A percentile compares a stretch with the other conserved stretches of the same genome.
These are phyloP conservation scores for Podarcis raffonei DNA, from an alignment of 2,113 vertebrate genomes.

Conservation along the genomic window DNA sequence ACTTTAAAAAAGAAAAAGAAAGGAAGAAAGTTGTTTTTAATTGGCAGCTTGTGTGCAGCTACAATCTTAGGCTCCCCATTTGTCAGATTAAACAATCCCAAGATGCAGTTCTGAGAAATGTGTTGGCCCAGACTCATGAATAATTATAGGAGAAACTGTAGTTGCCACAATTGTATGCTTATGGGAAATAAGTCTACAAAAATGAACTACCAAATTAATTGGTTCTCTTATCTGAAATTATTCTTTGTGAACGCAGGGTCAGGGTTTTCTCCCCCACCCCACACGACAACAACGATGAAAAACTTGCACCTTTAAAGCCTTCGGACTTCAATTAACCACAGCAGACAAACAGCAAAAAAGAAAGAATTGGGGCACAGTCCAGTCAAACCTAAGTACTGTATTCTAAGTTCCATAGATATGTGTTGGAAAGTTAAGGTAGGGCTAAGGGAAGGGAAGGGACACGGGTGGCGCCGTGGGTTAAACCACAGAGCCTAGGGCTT, in stretches of 20 bases:
- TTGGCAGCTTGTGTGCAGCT: not conserved
- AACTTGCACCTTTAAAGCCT: not conserved
- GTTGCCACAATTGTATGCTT: not conserved
- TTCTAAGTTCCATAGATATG: not conserved
- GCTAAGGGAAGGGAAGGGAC: too few species aligned
- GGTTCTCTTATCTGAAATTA: conserved; percentile 41
- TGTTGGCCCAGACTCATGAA: not conserved
- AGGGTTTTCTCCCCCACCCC: not conserved
- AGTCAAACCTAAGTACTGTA: not conserved
- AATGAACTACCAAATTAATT: conserved; percentile 47
- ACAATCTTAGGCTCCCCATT: not conserved
- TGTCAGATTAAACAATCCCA: conserved; percentile 1
- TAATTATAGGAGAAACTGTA: conserved; percentile 6
- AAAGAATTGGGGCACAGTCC: not conserved
- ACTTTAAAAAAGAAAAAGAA: not conserved
- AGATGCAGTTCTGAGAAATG: conserved; percentile 11
- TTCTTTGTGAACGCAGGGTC: conserved; percentile 26
- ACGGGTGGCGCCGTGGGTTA: too few species aligned
- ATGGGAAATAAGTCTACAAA: conserved; percentile 42
- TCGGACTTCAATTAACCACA: not conserved
- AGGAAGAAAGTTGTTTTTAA: not conserved
- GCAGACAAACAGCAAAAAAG: conserved; percentile 10
- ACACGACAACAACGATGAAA: not conserved
- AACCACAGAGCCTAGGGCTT: too few species aligned
- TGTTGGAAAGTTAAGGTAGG: not conserved